Base-by-base conservation (phyloP, 2,888 invertebrate genomes). In the Mythimna lalbum region DNA sequence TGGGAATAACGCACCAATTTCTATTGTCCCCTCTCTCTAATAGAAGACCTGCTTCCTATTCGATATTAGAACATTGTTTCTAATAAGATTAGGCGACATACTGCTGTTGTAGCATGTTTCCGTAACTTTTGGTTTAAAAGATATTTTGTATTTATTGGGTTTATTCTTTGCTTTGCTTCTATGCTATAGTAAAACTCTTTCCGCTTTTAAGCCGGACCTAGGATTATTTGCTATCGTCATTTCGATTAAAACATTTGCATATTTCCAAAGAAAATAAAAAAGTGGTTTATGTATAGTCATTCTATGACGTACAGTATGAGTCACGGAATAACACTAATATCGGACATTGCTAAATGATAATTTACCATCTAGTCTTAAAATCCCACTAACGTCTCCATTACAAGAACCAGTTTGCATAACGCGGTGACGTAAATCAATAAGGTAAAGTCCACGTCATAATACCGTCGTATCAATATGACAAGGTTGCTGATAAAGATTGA, bases 401-500 rank as follows among this genome's bases (percentile, higher is more conserved):
- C 39, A 64, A 80, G 73, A 77, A 78, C 78, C 50, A 56, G 69
- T 86, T 84, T 77, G 72, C 71, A 81, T 77, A 79, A 76, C 70
- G 57, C 33, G 53, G 39, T 85, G 87, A 86, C 86, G 83, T 83
- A 81, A 86, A 83, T 80, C 63, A 69, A 68, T 83, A 82, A 75
- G 69, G 84, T 76, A 86, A 85, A 83, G 73, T 72, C 64, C 73
- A 83, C 84, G 81, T 85, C 85, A 86, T 76, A 73, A 81, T 76
- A 78, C 63, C 71, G 70, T 74, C 79, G 69, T 78, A 73, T 76
- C 70, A 73, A 66, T 72, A 65, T 74, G 81, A 80, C 87, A 88
- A 88, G 86, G 88, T 86, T 81, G 75, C 73, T 67, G 73, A 76
- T 90, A 91, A 88, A 81, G 69, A 79, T 78, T 86, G 89, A 91